Percentiles rank a stretch among this genome's conserved stretches.
These are phyloP conservation scores for Eudemis profundana DNA, from an alignment of 2,888 invertebrate species.

Conservation along the genomic window DNA sequence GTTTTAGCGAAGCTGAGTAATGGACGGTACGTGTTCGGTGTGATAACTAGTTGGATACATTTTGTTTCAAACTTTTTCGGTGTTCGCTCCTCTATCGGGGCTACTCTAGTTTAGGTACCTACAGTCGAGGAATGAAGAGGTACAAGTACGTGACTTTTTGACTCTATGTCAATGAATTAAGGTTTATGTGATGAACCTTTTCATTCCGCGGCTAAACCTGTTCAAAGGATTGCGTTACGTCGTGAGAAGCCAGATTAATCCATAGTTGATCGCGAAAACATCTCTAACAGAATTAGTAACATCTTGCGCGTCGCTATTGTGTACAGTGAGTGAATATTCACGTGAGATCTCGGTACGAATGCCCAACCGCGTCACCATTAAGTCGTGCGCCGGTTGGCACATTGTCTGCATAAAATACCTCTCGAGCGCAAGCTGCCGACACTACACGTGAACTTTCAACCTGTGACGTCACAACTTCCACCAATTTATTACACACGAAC, in stretches of 20 bases:
- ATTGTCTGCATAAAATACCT: slow-evolving; percentile 65
- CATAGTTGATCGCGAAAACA: too few species aligned
- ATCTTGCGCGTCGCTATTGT: slow-evolving; percentile 47
- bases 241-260: too few species aligned
- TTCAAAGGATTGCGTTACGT: slow-evolving; percentile 1
- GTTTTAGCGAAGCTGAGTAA: slow-evolving; percentile 50
- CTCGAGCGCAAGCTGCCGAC: slow-evolving; percentile 57
- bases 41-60: slow-evolving; percentile 28
- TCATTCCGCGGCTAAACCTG: too few species aligned
- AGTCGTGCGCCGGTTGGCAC: slow-evolving; percentile 58
- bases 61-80: slow-evolving; percentile 28
- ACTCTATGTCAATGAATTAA: too few species aligned
- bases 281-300: neutral
- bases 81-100: slow-evolving; percentile 7
- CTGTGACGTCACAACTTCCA: slow-evolving; percentile 66
- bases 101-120: neutral
- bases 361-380: slow-evolving; percentile 68
- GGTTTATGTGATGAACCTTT: too few species aligned
- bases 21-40: slow-evolving; percentile 60
- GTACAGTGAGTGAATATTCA: slow-evolving; percentile 57
- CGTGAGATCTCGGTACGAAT: slow-evolving; percentile 58
- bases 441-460: slow-evolving; percentile 63
- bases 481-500: slow-evolving; percentile 65
- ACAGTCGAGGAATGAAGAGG: too few species aligned
- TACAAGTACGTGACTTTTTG: too few species aligned